Percentiles rank a stretch among this genome's conserved stretches.
Conservation (phyloP, 1,140 invertebrate species). For the Trichogramma pretiosum region DNA sequence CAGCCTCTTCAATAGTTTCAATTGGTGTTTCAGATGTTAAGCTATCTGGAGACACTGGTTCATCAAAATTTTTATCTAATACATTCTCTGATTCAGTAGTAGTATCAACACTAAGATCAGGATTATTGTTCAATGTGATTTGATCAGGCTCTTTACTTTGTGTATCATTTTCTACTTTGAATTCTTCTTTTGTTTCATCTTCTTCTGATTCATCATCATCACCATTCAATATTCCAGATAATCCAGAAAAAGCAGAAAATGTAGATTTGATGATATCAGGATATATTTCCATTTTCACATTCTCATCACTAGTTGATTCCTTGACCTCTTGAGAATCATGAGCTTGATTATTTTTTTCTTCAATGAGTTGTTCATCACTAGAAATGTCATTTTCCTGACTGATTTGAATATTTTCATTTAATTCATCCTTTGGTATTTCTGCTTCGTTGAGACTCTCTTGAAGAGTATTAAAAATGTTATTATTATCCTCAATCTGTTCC, state of each 20-base stretch:
- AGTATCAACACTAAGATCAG: too few species aligned
- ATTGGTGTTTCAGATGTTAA: not conserved
- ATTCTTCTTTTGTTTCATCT: too few species aligned
- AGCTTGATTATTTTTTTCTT: too few species aligned
- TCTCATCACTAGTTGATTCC: slow-evolving; percentile 1
- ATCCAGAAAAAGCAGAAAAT: slow-evolving; percentile 4
- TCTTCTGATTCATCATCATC: not conserved
- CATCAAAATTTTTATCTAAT: too few species aligned
- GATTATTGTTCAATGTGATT: too few species aligned
- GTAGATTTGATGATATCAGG: slow-evolving; percentile 12
- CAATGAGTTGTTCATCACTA: too few species aligned
- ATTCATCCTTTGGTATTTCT: slow-evolving; percentile 3
- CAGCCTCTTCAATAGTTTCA: not conserved
- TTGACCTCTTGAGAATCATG: not conserved
- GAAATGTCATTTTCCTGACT: too few species aligned
- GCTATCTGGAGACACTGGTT: too few species aligned
- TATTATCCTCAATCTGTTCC: not conserved
- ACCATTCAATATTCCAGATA: not conserved
- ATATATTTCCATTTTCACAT: slow-evolving; percentile 7
- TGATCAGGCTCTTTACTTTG: too few species aligned
- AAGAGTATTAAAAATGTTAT: too few species aligned
- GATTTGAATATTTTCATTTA: not conserved
- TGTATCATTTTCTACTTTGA: too few species aligned
- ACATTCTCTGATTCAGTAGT: too few species aligned
- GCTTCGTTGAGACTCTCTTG: slow-evolving; percentile 7